Percentiles rank a stretch among this genome's conserved stretches.
Conservation (phyloP, 2,797 vertebrate genomes). For the Pangasius larnaudii region DNA sequence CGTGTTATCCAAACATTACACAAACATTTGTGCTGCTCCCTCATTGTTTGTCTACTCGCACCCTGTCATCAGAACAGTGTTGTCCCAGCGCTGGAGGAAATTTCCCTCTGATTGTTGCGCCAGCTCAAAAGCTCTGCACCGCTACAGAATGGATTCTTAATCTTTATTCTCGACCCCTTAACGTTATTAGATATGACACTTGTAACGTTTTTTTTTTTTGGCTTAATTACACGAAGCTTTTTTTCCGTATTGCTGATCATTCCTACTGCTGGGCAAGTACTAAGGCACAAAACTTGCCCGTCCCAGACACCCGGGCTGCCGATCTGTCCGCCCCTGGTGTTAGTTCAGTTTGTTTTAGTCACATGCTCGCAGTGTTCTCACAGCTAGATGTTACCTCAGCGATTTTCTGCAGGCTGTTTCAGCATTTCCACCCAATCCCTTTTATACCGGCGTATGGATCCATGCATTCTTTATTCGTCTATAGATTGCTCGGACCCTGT, state of each 20-base stretch:
- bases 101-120: neutral
- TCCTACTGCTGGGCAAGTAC: neutral
- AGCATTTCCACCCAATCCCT: constrained; percentile 5
- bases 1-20: neutral
- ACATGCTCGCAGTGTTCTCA: neutral
- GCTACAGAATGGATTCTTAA: neutral
- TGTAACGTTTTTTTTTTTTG: neutral
- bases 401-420: constrained; percentile 21
- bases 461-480: constrained; percentile 33
- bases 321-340: too few relatives aligned
- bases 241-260: neutral
- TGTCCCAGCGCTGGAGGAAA: constrained; percentile 1
- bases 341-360: neutral
- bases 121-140: neutral
- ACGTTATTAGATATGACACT: neutral
- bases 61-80: neutral
- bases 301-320: neutral
- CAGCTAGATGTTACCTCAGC: constrained; percentile 26
- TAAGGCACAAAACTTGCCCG: neutral
- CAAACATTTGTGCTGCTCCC: neutral
- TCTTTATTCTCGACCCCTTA: neutral
- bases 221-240: too few relatives aligned
- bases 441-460: constrained; percentile 18
- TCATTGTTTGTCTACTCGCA: neutral
- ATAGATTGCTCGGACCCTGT: neutral